Conservation (phyloP, 1,140 invertebrate genomes). For the Drosophila ercepeae region DNA sequence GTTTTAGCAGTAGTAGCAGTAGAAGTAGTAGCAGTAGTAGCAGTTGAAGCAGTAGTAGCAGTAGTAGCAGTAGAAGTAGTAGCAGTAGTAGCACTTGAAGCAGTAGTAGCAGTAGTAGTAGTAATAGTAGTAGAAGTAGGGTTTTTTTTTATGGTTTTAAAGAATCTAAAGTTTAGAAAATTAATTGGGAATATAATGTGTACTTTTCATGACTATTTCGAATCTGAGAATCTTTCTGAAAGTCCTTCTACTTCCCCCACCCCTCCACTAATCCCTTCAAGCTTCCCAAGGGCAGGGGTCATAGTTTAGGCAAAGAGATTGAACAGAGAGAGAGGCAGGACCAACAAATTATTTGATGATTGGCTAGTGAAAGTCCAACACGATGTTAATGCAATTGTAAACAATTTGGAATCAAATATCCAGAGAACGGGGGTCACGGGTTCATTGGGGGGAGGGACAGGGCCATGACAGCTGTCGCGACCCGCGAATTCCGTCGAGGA, state of each 20-base stretch:
- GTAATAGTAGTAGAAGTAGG: too few species aligned
- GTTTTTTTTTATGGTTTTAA: too few species aligned
- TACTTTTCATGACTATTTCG: too few species aligned
- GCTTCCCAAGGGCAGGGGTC: neutral
- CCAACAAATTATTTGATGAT: conserved; percentile 52
- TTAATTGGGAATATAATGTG: too few species aligned
- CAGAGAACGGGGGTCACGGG: conserved; percentile 42
- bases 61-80: too few species aligned
- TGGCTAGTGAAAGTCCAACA: conserved; percentile 36
- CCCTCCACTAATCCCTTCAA: conserved; percentile 53
- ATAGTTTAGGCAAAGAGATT: neutral
- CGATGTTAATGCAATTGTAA: conserved; percentile 70
- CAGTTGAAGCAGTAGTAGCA: too few species aligned
- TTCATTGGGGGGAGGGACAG: neutral
- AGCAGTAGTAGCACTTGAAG: too few species aligned
- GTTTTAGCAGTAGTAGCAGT: too few species aligned
- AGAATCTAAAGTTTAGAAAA: too few species aligned
- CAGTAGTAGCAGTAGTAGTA: too few species aligned
- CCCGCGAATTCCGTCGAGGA: conserved; percentile 52
- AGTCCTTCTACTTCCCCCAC: too few species aligned
- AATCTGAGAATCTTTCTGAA: neutral
- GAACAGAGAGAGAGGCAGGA: neutral
- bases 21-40: too few species aligned
- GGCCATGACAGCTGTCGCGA: conserved; percentile 60
- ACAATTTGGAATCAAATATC: conserved; percentile 62